A percentile compares a stretch with the other conserved stretches of the same genome.
These are phyloP conservation scores for Pollachius pollachius DNA, from an alignment of 2,113 vertebrate species.

Conservation along the genomic window DNA sequence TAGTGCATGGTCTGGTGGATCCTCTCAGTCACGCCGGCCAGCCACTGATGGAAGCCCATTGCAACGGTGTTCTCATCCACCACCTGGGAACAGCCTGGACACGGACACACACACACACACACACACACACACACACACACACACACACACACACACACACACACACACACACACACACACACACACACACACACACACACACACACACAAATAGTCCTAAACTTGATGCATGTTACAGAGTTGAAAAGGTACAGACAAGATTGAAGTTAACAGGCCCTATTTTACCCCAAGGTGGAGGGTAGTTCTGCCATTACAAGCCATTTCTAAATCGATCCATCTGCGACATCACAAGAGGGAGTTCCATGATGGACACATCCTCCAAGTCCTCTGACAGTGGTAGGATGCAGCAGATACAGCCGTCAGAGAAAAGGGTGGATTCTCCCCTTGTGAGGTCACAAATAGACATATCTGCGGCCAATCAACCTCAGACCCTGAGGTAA, in stretches of 20 bases:
- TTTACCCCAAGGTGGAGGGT: too few species aligned
- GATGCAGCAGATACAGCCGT: too few species aligned
- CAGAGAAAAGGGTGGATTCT: too few species aligned
- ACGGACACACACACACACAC: slow-evolving; percentile 9
- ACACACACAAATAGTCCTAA: neutral
- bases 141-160: slow-evolving; percentile 8
- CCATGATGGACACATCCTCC: too few species aligned
- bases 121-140: slow-evolving; percentile 17
- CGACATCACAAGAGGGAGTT: too few species aligned
- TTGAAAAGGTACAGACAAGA: neutral
- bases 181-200: slow-evolving; percentile 12
- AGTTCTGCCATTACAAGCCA: too few species aligned
- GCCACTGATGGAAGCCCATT: slow-evolving; percentile 88
- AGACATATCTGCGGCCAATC: too few species aligned
- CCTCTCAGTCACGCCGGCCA: slow-evolving; percentile 85
- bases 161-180: neutral
- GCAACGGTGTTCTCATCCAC: slow-evolving; percentile 81
- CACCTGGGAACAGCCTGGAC: slow-evolving; percentile 73
- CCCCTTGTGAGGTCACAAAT: too few species aligned
- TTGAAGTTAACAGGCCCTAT: too few species aligned
- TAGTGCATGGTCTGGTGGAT: slow-evolving; percentile 95
- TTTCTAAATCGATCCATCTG: too few species aligned
- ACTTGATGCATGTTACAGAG: neutral
- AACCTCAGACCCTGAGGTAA: neutral
- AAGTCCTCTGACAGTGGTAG: too few species aligned